Evolutionary conservation across 1,140 invertebrate species (phyloP).

Genomic region (Mamestra configurata): DNA sequence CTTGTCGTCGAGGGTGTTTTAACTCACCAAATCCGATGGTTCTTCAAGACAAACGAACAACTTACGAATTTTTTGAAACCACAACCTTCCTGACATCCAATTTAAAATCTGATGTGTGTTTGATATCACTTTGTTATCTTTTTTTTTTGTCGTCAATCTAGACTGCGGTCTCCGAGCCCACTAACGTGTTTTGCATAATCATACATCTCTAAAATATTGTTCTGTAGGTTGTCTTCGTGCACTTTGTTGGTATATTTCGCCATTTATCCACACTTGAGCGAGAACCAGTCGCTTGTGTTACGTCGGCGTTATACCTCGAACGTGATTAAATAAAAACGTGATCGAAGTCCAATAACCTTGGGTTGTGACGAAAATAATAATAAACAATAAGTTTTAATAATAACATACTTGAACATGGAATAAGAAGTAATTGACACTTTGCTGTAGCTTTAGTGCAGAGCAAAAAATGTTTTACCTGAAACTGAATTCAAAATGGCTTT

Average conservation of each 20-base stretch:
- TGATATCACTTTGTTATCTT: too few relatives aligned
- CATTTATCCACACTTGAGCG: background rate
- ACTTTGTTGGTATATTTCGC: background rate
- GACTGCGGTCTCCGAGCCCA: too few relatives aligned
- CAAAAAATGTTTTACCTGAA: background rate
- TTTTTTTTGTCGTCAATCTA: too few relatives aligned
- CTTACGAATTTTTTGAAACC: too few relatives aligned
- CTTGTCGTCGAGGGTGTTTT: too few relatives aligned
- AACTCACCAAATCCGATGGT: too few relatives aligned
- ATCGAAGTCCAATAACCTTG: slow-evolving; percentile 17
- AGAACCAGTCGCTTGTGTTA: background rate
- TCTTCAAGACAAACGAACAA: too few relatives aligned
- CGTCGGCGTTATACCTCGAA: background rate
- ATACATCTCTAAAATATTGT: background rate
- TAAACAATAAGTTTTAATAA: background rate
- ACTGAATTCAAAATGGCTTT: background rate
- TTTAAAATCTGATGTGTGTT: too few relatives aligned
- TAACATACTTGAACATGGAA: background rate
- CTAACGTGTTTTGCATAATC: too few relatives aligned
- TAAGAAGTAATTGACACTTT: background rate
- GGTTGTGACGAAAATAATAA: background rate
- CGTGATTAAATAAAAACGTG: slow-evolving; percentile 12
- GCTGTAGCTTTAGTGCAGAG: background rate
- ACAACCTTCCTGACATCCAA: too few relatives aligned
- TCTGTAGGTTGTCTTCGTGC: background rate